These are phyloP conservation scores for Apocheima hispidaria DNA, from an alignment of 2,888 invertebrate species.

Conservation along the genomic window DNA sequence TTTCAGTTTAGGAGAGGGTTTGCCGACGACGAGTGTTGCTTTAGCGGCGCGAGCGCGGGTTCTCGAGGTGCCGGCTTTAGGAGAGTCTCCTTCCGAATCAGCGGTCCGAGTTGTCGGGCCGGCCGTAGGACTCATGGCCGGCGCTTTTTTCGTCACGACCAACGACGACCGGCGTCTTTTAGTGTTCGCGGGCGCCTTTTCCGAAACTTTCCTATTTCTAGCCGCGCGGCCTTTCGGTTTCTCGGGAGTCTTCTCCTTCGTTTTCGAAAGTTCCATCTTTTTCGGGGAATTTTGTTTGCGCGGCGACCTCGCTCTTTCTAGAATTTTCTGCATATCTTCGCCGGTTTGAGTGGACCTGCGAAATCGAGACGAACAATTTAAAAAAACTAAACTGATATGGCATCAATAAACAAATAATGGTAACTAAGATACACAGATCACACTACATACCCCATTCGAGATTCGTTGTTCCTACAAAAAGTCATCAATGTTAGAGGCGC, in stretches of 20 bases:
- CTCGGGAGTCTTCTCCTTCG: conserved; percentile 5
- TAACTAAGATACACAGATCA: neutral
- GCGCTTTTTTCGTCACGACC: conserved; percentile 63
- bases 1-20: conserved; percentile 61
- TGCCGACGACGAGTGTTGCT: conserved; percentile 51
- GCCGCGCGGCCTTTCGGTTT: conserved; percentile 39
- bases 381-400: no score
- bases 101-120: conserved; percentile 22
- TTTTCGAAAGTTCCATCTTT: conserved; percentile 12
- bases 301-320: neutral
- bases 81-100: conserved; percentile 36
- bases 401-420: neutral
- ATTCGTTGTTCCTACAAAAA: no score
- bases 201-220: conserved; percentile 43
- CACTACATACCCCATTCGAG: no score
- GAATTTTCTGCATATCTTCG: conserved; percentile 2
- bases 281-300: neutral
- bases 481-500: no score
- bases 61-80: conserved; percentile 14
- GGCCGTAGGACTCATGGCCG: conserved; percentile 47
- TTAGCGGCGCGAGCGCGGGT: conserved; percentile 45
- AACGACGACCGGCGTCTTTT: conserved; percentile 57
- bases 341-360: conserved; percentile 29
- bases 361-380: neutral
- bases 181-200: conserved; percentile 11